Percentiles rank a stretch among this genome's conserved stretches.
Conservation (phyloP, 2,888 invertebrate species). For the Julus scanicus region DNA sequence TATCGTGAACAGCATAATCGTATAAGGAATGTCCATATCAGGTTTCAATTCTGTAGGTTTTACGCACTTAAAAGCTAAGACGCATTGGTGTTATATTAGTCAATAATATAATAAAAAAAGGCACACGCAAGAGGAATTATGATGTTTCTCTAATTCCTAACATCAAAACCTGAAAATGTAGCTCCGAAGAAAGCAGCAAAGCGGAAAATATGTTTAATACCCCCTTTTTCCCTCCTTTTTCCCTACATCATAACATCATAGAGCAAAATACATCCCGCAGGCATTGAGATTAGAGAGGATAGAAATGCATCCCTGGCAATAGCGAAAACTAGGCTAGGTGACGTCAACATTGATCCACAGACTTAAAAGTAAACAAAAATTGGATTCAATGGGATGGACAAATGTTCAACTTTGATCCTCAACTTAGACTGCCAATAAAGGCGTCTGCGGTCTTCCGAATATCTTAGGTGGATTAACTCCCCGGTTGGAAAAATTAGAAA, state of each 20-base stretch:
- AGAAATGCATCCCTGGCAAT: background rate
- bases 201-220: constrained; percentile 26
- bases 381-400: background rate
- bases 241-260: background rate
- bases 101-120: constrained; percentile 14
- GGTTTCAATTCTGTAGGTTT: background rate
- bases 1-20: background rate
- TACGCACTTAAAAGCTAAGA: background rate
- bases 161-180: background rate
- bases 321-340: background rate
- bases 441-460: background rate
- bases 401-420: background rate
- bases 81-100: background rate
- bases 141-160: constrained; percentile 37
- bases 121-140: background rate
- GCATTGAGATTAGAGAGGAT: constrained; percentile 19
- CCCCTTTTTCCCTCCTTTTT: background rate
- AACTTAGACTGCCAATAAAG: background rate
- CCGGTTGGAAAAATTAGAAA: no score
- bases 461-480: no score
- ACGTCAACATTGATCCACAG: background rate
- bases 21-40: background rate
- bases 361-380: constrained; percentile 29
- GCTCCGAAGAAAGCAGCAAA: constrained; percentile 12
- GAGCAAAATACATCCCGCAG: background rate